Evolutionary conservation across 2,888 invertebrate species (phyloP), one percentile per base, ranked within the genome.

Genomic region (Diloba caeruleocephala): DNA sequence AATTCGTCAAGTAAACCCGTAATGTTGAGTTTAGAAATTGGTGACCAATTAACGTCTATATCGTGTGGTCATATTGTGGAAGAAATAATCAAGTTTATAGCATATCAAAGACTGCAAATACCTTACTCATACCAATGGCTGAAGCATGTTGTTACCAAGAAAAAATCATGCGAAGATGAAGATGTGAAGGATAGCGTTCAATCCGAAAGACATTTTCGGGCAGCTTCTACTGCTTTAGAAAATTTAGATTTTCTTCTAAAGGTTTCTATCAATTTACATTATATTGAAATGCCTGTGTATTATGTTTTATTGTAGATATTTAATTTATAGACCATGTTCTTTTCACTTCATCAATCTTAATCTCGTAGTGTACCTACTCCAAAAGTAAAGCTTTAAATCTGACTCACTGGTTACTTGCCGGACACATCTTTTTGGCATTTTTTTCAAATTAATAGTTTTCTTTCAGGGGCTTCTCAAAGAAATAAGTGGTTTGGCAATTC

Each of bases 61-160:
- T 93, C 94, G 12, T 95, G 95, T 81, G 94, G 95, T 3, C 90
- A 94, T 59, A 81, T 95, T 36, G 84, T 95, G 37, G 94, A 92
- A 15, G 95, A 95, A 83, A 74, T 95, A 55, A 83, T 95, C 32
- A 95, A 95, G 78, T 94, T 93, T 66, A 81, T 95, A 32, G 84
- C 92, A 0, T 95, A 94, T 83, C 94, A 95, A 78, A 93, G 94
- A 77, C 81, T 94, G 29, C 95, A 94, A 80, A 94, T 94, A 73
- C 94, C 94, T 0, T 94, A 94, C 61, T 82, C 86, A 0, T 94
- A 93, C 59, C 90, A 90, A 56, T 93, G 93, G 90, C 65, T 94
- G 23, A 94, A 94, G 64, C 89, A 91, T 72, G 79, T 90, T 17
- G 80, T 94, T 23, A 90, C 72, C 37, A 90, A 84, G 44, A 89